Base-by-base conservation (phyloP, 2,888 invertebrate species). In the Heliconius cydno region DNA sequence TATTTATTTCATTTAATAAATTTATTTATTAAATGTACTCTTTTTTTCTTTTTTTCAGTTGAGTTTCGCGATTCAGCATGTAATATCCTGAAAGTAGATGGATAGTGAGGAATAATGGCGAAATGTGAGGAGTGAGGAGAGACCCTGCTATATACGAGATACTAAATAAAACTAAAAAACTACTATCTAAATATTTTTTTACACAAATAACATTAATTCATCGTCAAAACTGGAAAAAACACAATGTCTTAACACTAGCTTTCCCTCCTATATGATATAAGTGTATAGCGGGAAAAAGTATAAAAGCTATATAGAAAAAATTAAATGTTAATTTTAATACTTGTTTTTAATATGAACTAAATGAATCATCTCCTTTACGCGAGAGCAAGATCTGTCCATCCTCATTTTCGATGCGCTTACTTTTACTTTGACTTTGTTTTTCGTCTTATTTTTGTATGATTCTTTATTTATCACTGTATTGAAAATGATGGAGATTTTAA, bases 261-360 rank as follows among this genome's bases (percentile, higher is more conserved):
- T 25, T n/a, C 12, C 5, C n/a, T 25, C 12, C n/a, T 38, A 38
- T 67, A 67, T 22, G 12, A 5, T 52, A 52, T 22, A 52, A 22
- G 19, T 19, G 46, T 52, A 52, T 19, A 52, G 6, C 0, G 19
- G 7, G 7, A 19, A 22, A 52, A 52, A 22, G 52, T 52, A 52
- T 22, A 52, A 52, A 19, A 52, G 19, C 57, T n/a, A 57, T n/a
- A n/a, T 57, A 57, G 7, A 57, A 22, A 57, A 57, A 15, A 52
- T 1, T n/a, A 60, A 60, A 60, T 60, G 9, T 63, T 25, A 4
- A n/a, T 63, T 25, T 63, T 63, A 12, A 25, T n/a, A 25, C 13
- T 63, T 25, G 13, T 63, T 63, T 63, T 63, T 25, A 67, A 68
- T 68, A 34, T 67, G 12, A 46, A 70, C 10, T 70, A 70, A 70